Conservation (phyloP, 2,888 invertebrate genomes). For the Miltochrista miniata region DNA sequence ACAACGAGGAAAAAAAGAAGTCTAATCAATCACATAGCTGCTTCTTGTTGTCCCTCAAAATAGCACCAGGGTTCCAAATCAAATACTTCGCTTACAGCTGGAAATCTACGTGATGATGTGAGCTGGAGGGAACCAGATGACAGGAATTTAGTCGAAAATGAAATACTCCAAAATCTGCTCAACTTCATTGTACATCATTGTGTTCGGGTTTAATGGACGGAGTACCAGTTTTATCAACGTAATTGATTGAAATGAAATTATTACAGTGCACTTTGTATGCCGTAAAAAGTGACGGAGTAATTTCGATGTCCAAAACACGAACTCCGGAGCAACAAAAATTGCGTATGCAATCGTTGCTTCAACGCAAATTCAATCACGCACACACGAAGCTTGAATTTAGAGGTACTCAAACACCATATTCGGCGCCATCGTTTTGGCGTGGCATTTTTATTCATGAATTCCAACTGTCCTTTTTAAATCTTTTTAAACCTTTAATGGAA, state of each 20-base stretch:
- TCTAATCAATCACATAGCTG: too few relatives aligned
- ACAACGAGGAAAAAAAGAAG: too few relatives aligned
- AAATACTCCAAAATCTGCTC: too few relatives aligned
- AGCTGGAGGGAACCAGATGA: too few relatives aligned
- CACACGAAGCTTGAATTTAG: conserved; percentile 41
- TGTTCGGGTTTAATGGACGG: neutral
- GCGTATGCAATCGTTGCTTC: neutral
- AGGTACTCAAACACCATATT: conserved; percentile 61
- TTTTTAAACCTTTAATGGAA: conserved; percentile 54
- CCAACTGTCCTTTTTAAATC: conserved; percentile 53
- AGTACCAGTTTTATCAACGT: neutral
- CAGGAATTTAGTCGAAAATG: too few relatives aligned
- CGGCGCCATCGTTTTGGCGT: conserved; percentile 64
- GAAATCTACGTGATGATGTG: too few relatives aligned
- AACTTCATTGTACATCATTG: neutral
- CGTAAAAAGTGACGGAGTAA: neutral
- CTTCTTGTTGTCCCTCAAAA: too few relatives aligned
- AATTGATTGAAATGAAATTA: neutral
- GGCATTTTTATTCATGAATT: conserved; percentile 75
- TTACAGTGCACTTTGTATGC: neutral
- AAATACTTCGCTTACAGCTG: too few relatives aligned
- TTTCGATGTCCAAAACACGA: neutral
- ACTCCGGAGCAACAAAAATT: neutral
- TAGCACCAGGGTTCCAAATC: too few relatives aligned
- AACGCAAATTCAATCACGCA: conserved; percentile 6